Conservation (phyloP, 2,888 invertebrate genomes). For the Acanthopleura granulata region DNA sequence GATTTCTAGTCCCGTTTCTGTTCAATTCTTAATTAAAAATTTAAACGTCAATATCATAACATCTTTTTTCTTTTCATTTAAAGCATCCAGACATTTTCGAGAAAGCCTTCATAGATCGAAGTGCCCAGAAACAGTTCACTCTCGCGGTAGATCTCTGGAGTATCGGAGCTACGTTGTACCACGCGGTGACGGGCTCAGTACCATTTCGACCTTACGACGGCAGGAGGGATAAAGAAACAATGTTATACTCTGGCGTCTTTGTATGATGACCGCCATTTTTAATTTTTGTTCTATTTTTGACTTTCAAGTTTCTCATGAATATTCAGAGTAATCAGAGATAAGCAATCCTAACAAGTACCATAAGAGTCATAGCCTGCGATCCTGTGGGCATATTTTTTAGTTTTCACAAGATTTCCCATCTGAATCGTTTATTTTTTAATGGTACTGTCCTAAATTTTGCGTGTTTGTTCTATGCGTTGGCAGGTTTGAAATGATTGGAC, state of each 20-base stretch:
- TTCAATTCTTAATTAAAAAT: too few relatives aligned
- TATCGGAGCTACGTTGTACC: conserved; percentile 92
- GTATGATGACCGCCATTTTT: too few relatives aligned
- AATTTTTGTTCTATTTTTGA: too few relatives aligned
- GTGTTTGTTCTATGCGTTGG: conserved; percentile 8
- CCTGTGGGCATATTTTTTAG: too few relatives aligned
- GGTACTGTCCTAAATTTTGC: background rate
- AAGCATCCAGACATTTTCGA: conserved; percentile 94
- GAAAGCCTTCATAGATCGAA: conserved; percentile 86
- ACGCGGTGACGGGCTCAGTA: conserved; percentile 92
- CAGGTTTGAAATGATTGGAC: conserved; percentile 87
- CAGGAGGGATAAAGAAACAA: conserved; percentile 91
- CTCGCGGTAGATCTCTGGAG: conserved; percentile 96
- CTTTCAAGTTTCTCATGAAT: too few relatives aligned
- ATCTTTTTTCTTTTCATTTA: background rate
- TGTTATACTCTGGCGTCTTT: conserved; percentile 74
- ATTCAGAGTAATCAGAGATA: too few relatives aligned
- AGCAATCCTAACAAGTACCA: too few relatives aligned
- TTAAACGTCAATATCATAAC: too few relatives aligned
- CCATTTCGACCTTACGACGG: conserved; percentile 95
- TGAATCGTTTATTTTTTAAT: background rate
- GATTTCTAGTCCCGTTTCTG: too few relatives aligned
- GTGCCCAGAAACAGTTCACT: conserved; percentile 86
- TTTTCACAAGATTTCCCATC: background rate
- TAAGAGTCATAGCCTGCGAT: too few relatives aligned